Evolutionary conservation across 2,888 invertebrate species (phyloP).

Genomic region (Dryobota labecula): DNA sequence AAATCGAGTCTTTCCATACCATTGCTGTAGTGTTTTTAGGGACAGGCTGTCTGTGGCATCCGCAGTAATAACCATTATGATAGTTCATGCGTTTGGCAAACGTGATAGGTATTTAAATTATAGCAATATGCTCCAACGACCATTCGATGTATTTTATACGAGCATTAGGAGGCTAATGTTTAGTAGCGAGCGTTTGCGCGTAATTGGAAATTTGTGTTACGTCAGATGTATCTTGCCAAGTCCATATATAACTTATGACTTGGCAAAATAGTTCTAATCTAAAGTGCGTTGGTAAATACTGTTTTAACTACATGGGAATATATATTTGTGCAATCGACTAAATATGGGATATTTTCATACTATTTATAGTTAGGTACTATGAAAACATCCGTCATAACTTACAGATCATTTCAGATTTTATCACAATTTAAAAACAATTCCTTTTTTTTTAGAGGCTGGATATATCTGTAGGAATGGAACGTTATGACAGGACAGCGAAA

Average conservation of each 20-base stretch:
- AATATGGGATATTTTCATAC: background rate
- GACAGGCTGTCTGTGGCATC: background rate
- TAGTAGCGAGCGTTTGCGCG: conserved; percentile 11
- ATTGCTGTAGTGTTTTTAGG: background rate
- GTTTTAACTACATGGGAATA: background rate
- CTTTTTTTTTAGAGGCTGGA: background rate
- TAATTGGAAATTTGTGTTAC: too few relatives aligned
- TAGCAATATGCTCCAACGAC: background rate
- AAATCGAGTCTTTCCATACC: background rate
- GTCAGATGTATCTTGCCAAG: too few relatives aligned
- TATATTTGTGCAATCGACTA: background rate
- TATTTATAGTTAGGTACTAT: background rate
- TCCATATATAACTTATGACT: too few relatives aligned
- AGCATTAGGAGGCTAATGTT: conserved; percentile 6
- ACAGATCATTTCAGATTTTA: background rate
- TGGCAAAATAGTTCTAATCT: conserved; percentile 19
- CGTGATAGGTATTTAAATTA: conserved; percentile 13
- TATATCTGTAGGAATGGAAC: too few relatives aligned
- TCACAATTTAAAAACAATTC: background rate
- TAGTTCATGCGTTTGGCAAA: conserved; percentile 8
- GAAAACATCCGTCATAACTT: background rate
- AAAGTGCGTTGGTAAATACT: too few relatives aligned
- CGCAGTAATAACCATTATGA: conserved; percentile 7
- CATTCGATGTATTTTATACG: background rate
- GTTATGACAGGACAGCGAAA: too few relatives aligned